phyloP scores from a whole-genome alignment of 1,140 invertebrate species.

The Euura lappo region DNA sequence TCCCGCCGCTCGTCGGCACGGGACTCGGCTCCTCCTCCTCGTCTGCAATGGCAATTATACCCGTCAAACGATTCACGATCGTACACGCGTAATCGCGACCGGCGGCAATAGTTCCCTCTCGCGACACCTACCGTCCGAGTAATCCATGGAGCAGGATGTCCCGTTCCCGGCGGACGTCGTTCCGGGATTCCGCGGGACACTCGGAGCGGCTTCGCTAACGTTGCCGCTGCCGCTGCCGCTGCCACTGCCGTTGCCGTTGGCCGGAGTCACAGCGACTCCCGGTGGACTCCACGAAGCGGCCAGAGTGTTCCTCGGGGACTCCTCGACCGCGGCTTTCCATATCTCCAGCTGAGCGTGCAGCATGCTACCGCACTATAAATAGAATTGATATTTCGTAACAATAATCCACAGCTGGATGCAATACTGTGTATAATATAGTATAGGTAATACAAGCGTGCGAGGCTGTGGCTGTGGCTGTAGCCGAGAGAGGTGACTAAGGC shows the following conservation, averaged over 20 bases:
- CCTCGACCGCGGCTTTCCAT: slow-evolving; percentile 80
- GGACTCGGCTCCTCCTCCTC: slow-evolving; percentile 62
- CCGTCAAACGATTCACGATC: slow-evolving; percentile 6
- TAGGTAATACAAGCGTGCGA: not conserved
- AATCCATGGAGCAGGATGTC: slow-evolving; percentile 57
- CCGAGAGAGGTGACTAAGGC: not conserved
- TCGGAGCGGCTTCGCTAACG: slow-evolving; percentile 34
- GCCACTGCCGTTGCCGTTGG: slow-evolving; percentile 36
- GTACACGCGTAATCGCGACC: not conserved
- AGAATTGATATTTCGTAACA: not conserved
- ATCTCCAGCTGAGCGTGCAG: slow-evolving; percentile 89
- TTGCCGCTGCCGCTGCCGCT: slow-evolving; percentile 33
- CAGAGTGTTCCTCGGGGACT: slow-evolving; percentile 57
- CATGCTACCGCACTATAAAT: slow-evolving; percentile 77
- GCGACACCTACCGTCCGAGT: slow-evolving; percentile 65
- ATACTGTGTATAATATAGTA: not conserved
- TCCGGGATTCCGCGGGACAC: slow-evolving; percentile 41
- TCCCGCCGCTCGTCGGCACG: slow-evolving; percentile 37
- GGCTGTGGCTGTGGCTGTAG: not conserved
- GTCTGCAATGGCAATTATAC: slow-evolving; percentile 47
- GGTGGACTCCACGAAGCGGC: slow-evolving; percentile 54
- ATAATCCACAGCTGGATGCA: too few species aligned
- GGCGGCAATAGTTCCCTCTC: not conserved
- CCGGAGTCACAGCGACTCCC: slow-evolving; percentile 37
- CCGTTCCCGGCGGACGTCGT: slow-evolving; percentile 33